Evolutionary conservation across 2,113 vertebrate species (phyloP), one percentile per base, ranked within the genome.

Genomic region (Alethe castanea): DNA sequence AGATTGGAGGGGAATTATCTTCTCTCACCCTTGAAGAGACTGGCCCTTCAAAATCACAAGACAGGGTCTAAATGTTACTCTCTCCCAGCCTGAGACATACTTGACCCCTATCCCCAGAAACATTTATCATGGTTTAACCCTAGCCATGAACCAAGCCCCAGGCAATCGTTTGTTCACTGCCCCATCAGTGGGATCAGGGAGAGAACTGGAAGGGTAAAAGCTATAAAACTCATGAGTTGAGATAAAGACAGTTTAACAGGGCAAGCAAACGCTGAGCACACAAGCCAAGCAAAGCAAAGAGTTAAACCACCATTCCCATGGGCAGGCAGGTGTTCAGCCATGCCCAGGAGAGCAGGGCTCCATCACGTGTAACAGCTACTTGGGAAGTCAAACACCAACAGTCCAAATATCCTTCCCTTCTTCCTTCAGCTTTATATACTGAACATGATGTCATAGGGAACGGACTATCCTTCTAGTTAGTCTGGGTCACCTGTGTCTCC

Each of bases 141-240:
- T 40, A 69, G 31, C 5, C 40, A 48, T 15, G 4, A 69, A 33
- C 35, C 8, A 56, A 62, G 29, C 4, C 11, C 12, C 14, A 76
- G 5, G 4, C 12, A 69, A 14, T 33, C 0, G 0, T 8, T 45
- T 4, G 3, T 8, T 83, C 25, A 48, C 54, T 89, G 12, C 25
- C 14, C 14, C 31, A 36, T 18, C 62, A 48, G 17, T 8, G 13
- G 26, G 48, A 36, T 56, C 25, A 13, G 40, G 48, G 56, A 62
- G 40, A 48, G 12, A 54, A 36, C 1, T 8, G 2, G 40, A 62
- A 70, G 31, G 12, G 42, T 12, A 42, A 56, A 70, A 83, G 56
- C 25, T 54, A 19, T 22, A 42, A 69, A 69, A 56, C 14, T 8
- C 8, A 1, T 16, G 22, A 8, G 5, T 28, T 62, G 26, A 77